Evolutionary conservation across 2,113 vertebrate species (phyloP), one percentile per base, ranked within the genome.

Genomic region (Microcebus griseorufus): DNA sequence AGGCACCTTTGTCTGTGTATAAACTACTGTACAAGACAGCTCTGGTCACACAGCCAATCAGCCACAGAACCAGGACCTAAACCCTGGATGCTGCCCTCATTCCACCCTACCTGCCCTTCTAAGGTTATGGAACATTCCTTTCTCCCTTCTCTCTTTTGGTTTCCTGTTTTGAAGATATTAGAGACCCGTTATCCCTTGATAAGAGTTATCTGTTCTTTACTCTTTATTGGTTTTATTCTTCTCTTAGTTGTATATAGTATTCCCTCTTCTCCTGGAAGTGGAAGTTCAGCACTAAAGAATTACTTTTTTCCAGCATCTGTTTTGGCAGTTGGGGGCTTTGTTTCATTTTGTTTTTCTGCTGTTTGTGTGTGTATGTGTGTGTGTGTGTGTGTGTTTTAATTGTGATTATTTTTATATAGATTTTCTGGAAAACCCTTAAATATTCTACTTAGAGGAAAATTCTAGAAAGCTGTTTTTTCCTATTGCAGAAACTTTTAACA

Each of bases 401-500:
- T 78, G 37, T 96, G 60, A 20, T 94, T 88, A 45, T 88, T 93
- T 94, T 90, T 3, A 88, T 88, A 72, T 23, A 76, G 11, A 93
- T 76, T 90, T 96, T 85, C 70, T 93, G 32, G 51, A 88, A 93
- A 93, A 45, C 0, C 5, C 32, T 65, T 58, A 80, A 58, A 29
- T 23, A 42, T 34, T 94, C 1, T 92, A 78, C n/a, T 55, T 82
- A 76, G 67, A 94, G 48, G 37, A 85, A 85, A 94, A 94, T 60
- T 92, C 27, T 45, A 89, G 55, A 85, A 96, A 95, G 25, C 22
- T 91, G 0, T 84, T 87, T 4, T 72, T 96, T 69, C n/a, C n/a
- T 84, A 70, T 29, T 88, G 39, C 34, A 96, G 58, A 95, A 72
- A 86, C 92, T 72, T 39, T 96, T 95, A 84, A 88, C 18, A 65